Percentiles rank a stretch among this genome's conserved stretches.
Conservation (phyloP, 2,113 vertebrate species). For the Alces alces region DNA sequence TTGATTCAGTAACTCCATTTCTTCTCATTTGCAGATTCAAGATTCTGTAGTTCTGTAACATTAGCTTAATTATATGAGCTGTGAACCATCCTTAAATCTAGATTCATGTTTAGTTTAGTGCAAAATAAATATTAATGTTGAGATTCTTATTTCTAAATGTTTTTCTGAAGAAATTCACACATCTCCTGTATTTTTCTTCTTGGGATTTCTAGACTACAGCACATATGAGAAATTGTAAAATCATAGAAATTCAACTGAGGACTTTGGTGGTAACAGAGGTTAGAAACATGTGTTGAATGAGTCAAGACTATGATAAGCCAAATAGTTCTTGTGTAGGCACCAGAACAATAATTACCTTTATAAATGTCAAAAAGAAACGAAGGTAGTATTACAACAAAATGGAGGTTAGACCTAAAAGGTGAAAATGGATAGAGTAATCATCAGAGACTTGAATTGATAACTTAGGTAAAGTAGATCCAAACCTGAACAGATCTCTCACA, state of each 20-base stretch:
- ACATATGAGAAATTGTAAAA: not conserved
- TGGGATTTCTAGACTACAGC: not conserved
- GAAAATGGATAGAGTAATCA: not conserved
- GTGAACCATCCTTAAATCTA: conserved; percentile 53
- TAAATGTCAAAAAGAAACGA: not conserved
- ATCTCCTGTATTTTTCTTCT: conserved; percentile 3
- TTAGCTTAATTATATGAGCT: conserved; percentile 45
- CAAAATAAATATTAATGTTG: conserved; percentile 58
- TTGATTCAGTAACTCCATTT: conserved; percentile 34
- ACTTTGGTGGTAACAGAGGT: not conserved
- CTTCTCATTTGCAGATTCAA: conserved; percentile 51
- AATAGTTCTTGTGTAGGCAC: not conserved
- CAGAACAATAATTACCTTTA: not conserved
- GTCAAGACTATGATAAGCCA: not conserved
- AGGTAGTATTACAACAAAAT: not conserved
- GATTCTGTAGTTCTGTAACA: conserved; percentile 26
- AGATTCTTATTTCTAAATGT: conserved; percentile 47
- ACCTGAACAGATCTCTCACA: not conserved
- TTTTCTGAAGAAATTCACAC: conserved; percentile 21
- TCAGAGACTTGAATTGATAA: not conserved
- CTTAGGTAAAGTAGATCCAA: not conserved
- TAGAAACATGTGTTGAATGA: not conserved
- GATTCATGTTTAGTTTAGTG: conserved; percentile 9
- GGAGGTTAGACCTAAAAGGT: not conserved
- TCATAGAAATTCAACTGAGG: not conserved